phyloP scores from a whole-genome alignment of 2,113 vertebrate genomes.

The Dendrocopos noguchii region DNA sequence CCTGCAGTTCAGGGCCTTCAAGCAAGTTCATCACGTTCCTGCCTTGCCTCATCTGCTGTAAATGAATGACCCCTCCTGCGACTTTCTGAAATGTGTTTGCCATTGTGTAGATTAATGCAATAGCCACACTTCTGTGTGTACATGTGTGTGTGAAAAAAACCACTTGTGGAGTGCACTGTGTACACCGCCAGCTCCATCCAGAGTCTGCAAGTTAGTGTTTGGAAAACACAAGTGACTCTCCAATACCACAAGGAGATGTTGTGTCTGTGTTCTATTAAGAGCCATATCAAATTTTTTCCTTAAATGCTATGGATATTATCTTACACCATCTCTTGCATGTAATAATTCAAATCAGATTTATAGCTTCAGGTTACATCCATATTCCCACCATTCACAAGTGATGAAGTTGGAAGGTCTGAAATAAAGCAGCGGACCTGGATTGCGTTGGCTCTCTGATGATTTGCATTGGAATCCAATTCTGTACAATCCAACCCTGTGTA shows the following conservation, averaged over 20 bases:
- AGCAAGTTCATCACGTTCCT: conserved; percentile 74
- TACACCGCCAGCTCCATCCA: not conserved
- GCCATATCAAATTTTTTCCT: conserved; percentile 22
- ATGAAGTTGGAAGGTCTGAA: not conserved
- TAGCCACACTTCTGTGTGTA: conserved; percentile 42
- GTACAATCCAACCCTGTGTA: not conserved
- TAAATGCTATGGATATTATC: conserved; percentile 15
- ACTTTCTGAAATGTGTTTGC: conserved; percentile 77
- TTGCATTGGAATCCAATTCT: not conserved
- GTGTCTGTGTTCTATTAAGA: conserved; percentile 5
- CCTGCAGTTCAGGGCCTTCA: conserved; percentile 73
- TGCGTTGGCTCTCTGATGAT: not conserved
- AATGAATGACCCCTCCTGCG: conserved; percentile 76
- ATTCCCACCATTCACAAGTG: not conserved
- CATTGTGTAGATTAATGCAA: conserved; percentile 81
- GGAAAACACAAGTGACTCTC: conserved; percentile 27
- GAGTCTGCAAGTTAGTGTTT: conserved; percentile 39
- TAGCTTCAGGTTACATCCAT: not conserved
- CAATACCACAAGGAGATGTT: not conserved
- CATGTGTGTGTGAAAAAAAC: not conserved
- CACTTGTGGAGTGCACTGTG: conserved; percentile 12
- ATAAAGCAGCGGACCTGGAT: not conserved
- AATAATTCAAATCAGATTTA: conserved; percentile 41
- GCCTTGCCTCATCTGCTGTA: conserved; percentile 76
- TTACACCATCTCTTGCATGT: not conserved